Base-by-base conservation (phyloP, 2,888 invertebrate species). In the Drosophila diplacantha region DNA sequence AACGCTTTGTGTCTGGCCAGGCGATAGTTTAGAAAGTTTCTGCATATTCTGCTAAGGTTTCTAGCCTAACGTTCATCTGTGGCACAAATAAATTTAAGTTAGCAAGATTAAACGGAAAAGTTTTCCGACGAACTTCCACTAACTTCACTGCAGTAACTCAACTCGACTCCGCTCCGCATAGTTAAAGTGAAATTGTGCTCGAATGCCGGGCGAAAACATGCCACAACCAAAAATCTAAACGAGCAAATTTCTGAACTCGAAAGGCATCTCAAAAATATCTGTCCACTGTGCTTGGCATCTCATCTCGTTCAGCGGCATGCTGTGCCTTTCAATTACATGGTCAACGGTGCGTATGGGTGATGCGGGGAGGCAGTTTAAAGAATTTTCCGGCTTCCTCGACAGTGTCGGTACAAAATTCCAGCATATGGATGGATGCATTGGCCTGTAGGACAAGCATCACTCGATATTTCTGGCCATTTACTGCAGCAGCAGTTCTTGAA, bases 401-500 rank as follows among this genome's bases (percentile, higher is more conserved):
- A 29, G 59, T 59, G 66, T 46, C 59, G 49, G 18, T 46, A 63
- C 56, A 32, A 22, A 61, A 59, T 59, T 50, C 43, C 59, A 58
- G 61, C 59, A 61, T 61, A 59, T 59, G 66, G 46, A 37, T 66
- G 60, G 46, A 65, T 66, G 60, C 66, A 65, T 34, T 60, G 60
- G 39, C 26, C 20, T 41, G 44, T 22, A 39, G 22, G 14, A 39
- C 22, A 39, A 39, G 49, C 62, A 29, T 20, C 55, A 49, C 62
- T 50, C 56, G 50, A 50, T 39, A 39, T 51, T 56, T 46, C 54
- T 37, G 51, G 50, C 44, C 53, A 52, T 62, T 38, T 56, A 43
- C 44, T 65, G 41, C 41, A 41, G 41, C 39, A 38, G 46, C 38
- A 47, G 39, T 26, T 57, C 57, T 51, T 51, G 44, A 39, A 57